Evolutionary conservation across 2,888 invertebrate species (phyloP).

Genomic region (Eudemis profundana): DNA sequence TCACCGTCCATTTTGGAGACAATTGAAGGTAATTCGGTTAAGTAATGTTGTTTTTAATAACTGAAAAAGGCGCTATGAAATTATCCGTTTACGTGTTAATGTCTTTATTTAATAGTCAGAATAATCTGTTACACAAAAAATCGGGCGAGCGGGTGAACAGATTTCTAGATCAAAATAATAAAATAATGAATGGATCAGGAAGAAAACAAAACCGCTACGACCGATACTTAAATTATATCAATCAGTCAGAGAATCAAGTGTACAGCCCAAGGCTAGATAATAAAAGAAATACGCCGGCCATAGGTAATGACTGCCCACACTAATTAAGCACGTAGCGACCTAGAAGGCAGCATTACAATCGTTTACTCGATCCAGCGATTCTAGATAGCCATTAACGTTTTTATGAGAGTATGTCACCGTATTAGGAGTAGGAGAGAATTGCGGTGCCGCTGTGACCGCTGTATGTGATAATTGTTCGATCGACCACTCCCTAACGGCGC

Average conservation of each 20-base stretch:
- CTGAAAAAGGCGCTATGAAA: constrained; percentile 28
- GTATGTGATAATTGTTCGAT: constrained; percentile 50
- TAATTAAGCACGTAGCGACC: constrained; percentile 73
- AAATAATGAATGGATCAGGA: constrained; percentile 29
- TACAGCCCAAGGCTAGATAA: constrained; percentile 70
- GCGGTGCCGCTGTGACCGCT: constrained; percentile 49
- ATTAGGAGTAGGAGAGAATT: constrained; percentile 62
- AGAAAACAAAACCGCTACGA: constrained; percentile 29
- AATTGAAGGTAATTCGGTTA: constrained; percentile 68
- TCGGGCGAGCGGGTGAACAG: not conserved
- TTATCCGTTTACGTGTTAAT: constrained; percentile 13
- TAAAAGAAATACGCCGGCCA: constrained; percentile 67
- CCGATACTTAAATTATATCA: constrained; percentile 72
- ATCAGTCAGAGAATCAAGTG: constrained; percentile 74
- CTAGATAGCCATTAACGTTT: constrained; percentile 54
- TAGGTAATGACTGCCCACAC: constrained; percentile 75
- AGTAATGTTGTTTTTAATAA: constrained; percentile 50
- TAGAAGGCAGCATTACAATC: constrained; percentile 69
- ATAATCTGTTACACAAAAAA: constrained; percentile 2
- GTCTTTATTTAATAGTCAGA: constrained; percentile 21
- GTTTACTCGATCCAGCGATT: constrained; percentile 56
- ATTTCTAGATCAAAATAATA: constrained; percentile 4
- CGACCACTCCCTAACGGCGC: constrained; percentile 29
- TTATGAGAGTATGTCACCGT: constrained; percentile 68
- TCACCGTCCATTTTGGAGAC: constrained; percentile 64